These are phyloP conservation scores for Ictidomys tridecemlineatus DNA, from an alignment of 2,113 vertebrate species.

Conservation along the genomic window DNA sequence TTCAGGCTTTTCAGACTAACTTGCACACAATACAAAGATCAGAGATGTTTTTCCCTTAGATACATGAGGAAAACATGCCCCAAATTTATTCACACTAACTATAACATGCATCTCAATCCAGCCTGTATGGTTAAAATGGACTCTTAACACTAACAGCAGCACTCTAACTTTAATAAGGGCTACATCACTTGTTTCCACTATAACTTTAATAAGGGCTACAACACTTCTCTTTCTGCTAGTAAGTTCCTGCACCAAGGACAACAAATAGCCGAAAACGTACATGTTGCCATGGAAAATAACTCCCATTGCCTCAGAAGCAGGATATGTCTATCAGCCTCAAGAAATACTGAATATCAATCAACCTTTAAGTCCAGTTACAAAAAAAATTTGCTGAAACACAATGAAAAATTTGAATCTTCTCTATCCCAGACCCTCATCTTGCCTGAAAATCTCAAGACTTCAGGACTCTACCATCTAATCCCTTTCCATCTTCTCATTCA, in stretches of 20 bases:
- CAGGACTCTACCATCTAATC: neutral
- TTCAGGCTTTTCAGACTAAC: constrained; percentile 6
- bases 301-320: neutral
- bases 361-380: neutral
- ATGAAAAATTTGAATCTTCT: neutral
- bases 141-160: neutral
- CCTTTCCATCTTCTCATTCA: neutral
- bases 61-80: neutral
- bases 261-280: no score
- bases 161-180: no score
- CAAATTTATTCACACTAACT: neutral
- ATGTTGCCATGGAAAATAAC: neutral
- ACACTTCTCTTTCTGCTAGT: neutral
- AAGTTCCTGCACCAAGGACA: neutral
- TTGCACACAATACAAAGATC: neutral
- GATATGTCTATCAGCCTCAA: neutral
- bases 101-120: neutral
- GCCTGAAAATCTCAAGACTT: neutral
- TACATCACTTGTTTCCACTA: no score
- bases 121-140: neutral
- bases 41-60: neutral
- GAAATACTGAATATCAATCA: neutral
- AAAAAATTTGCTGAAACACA: neutral
- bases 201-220: neutral
- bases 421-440: neutral